These are phyloP conservation scores for Amia ocellicauda DNA, from an alignment of 2,113 vertebrate genomes.

Conservation along the genomic window DNA sequence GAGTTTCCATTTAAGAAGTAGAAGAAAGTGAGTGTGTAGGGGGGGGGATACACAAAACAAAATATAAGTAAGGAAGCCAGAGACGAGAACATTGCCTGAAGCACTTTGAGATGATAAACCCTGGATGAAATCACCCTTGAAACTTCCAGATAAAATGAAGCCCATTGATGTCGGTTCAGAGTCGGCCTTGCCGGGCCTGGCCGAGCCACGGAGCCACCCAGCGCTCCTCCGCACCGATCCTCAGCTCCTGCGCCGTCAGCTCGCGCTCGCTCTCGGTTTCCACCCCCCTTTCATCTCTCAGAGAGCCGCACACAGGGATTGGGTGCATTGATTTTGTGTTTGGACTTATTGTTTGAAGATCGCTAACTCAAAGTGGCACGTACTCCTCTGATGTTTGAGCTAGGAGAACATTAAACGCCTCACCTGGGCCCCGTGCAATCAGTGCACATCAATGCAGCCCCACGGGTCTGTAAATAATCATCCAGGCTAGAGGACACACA, in stretches of 20 bases:
- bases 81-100: conserved; percentile 43
- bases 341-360: conserved; percentile 97
- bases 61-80: conserved; percentile 48
- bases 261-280: conserved; percentile 75
- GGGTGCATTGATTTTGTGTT: conserved; percentile 89
- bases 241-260: conserved; percentile 58
- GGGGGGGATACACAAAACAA: conserved; percentile 22
- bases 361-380: conserved; percentile 90
- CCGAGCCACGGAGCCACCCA: conserved; percentile 48
- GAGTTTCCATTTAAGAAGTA: not conserved
- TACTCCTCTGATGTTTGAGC: conserved; percentile 86
- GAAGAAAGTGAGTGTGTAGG: conserved; percentile 8
- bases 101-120: conserved; percentile 51
- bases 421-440: conserved; percentile 56
- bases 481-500: not conserved
- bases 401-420: conserved; percentile 84
- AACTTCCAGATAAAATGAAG: conserved; percentile 74
- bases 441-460: not conserved
- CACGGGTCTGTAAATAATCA: conserved; percentile 1
- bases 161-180: conserved; percentile 69
- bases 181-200: not conserved
- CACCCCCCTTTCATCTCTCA: conserved; percentile 78
- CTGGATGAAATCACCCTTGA: conserved; percentile 57
- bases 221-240: conserved; percentile 59
- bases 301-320: conserved; percentile 76